Evolutionary conservation across 23 tunicate genomes (phyloP).

Genomic region (Botrylloides violaceus): DNA sequence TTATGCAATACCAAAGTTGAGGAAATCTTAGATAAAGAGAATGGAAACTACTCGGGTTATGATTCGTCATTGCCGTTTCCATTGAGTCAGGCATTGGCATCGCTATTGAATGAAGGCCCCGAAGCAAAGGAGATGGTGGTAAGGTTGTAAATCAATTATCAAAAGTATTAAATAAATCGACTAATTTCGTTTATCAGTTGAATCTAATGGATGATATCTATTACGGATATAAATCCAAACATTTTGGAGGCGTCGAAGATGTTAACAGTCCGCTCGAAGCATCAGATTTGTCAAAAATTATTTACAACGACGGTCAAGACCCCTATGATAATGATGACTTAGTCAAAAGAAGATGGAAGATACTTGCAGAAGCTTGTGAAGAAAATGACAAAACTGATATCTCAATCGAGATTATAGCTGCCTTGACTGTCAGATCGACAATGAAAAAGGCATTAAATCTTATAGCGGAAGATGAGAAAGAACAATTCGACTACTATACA

Average conservation of each 20-base stretch:
- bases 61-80: slow-evolving; percentile 12
- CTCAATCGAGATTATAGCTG: slow-evolving; percentile 56
- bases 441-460: slow-evolving; percentile 27
- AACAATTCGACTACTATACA: slow-evolving; percentile 84
- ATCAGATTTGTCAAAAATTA: slow-evolving; percentile 27
- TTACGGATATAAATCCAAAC: slow-evolving; percentile 9
- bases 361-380: slow-evolving; percentile 38
- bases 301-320: slow-evolving; percentile 59
- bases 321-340: slow-evolving; percentile 14
- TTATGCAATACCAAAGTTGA: slow-evolving; percentile 33
- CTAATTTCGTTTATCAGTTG: background rate
- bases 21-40: background rate
- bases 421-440: slow-evolving; percentile 35
- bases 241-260: background rate
- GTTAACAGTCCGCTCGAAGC: background rate
- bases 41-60: background rate
- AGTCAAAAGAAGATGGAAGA: slow-evolving; percentile 25
- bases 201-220: slow-evolving; percentile 38
- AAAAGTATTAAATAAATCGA: background rate
- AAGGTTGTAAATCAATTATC: background rate
- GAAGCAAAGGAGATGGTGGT: slow-evolving; percentile 16
- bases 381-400: slow-evolving; percentile 18
- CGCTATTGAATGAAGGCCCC: background rate
- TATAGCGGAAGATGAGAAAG: slow-evolving; percentile 74
- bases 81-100: slow-evolving; percentile 9